These are phyloP conservation scores for Caenorhabditis panamensis DNA, from an alignment of 2,888 invertebrate genomes.

Conservation along the genomic window DNA sequence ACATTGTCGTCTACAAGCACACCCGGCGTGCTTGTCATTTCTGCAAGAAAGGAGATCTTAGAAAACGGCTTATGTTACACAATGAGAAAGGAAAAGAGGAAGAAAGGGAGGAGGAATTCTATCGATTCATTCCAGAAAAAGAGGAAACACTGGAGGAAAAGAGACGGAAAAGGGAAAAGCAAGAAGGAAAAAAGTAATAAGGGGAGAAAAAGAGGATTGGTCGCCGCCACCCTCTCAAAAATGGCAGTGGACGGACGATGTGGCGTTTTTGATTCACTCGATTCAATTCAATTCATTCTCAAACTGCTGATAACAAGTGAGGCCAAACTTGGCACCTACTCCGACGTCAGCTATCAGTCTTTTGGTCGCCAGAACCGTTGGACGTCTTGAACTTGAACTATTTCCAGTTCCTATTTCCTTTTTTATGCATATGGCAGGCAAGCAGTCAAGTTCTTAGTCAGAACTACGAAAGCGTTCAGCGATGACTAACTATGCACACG, in stretches of 20 bases:
- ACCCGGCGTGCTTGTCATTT: slow-evolving; percentile 50
- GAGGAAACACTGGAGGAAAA: too few species aligned
- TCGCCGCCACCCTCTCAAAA: too few species aligned
- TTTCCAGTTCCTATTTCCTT: not conserved
- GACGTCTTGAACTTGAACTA: slow-evolving; percentile 27
- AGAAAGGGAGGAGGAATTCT: not conserved
- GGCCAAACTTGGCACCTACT: slow-evolving; percentile 12
- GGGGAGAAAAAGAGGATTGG: slow-evolving; percentile 22
- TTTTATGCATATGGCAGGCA: not conserved
- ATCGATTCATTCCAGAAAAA: slow-evolving; percentile 1
- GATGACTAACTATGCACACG: slow-evolving; percentile 49
- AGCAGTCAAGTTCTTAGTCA: slow-evolving; percentile 10
- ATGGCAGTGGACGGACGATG: not conserved
- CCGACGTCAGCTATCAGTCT: slow-evolving; percentile 28
- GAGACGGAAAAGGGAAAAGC: slow-evolving; percentile 17
- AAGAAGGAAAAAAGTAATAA: slow-evolving; percentile 10
- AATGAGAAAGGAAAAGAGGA: slow-evolving; percentile 12
- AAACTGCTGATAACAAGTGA: slow-evolving; percentile 21
- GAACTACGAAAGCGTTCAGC: slow-evolving; percentile 18
- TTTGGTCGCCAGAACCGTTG: not conserved
- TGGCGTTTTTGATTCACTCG: slow-evolving; percentile 12
- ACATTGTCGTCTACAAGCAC: slow-evolving; percentile 74
- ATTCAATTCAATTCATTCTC: too few species aligned
- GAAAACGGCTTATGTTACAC: not conserved
- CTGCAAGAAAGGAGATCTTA: slow-evolving; percentile 2